Evolutionary conservation across 2,113 vertebrate species (phyloP), one percentile per base, ranked within the genome.

Genomic region (Myotis lucifugus): DNA sequence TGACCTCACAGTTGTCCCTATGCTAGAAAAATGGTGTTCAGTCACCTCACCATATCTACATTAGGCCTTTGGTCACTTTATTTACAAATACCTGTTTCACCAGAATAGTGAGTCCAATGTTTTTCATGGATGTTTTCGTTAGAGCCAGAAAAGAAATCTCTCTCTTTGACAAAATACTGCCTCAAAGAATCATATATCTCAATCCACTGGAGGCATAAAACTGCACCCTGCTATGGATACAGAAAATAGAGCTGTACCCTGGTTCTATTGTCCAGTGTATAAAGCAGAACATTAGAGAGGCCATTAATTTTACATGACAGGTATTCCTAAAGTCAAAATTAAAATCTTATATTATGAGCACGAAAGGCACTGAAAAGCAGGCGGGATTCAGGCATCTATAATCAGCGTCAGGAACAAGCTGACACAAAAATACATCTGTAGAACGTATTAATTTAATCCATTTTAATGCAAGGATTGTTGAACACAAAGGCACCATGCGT

Each of bases 361-460:
- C 14, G 67, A 92, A 72, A 96, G 82, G 90, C 85, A 91, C 19
- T 84, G 79, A 91, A 94, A 95, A 48, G 83, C 78, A 19, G 34
- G 32, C 95, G 70, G 86, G 46, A 14, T 77, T 46, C 32, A 95
- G 84, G 67, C 29, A 0, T 59, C 4, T 93, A 54, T 0, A 48
- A 46, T 78, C 52, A 42, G 69, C 91, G 96, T 93, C 66, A 92
- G 97, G 96, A 72, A 93, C 64, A 95, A 94, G 23, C 56, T 86
- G 95, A 92, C 64, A 66, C n/a, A 82, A 94, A 95, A 91, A 86
- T 56, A 82, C 29, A 52, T 88, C 87, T 69, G 91, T 2, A 42
- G 84, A 91, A 48, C 89, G 61, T 67, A 92, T 91, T 96, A 96
- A 84, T 93, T 96, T 86, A 97, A 97, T 74, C 87, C 69, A 76